These are phyloP conservation scores for Orgyia antiqua DNA, from an alignment of 2,888 invertebrate genomes.

Conservation along the genomic window DNA sequence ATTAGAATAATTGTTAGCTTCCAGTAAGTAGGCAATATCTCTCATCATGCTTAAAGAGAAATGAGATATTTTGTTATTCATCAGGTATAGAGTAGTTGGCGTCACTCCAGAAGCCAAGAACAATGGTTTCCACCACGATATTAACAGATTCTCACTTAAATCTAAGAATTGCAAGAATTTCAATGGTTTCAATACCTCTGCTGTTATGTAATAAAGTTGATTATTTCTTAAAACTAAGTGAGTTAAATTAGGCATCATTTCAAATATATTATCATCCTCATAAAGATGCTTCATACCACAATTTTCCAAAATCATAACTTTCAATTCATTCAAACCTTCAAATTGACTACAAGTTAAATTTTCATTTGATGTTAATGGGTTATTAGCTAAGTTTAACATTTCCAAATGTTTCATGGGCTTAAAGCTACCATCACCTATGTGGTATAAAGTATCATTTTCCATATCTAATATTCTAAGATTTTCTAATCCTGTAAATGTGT, in stretches of 20 bases:
- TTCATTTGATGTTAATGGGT: conserved; percentile 61
- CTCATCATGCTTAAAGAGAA: conserved; percentile 76
- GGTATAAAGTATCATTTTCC: conserved; percentile 72
- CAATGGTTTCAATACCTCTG: conserved; percentile 60
- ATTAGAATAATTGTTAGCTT: conserved; percentile 37
- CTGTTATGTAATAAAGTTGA: conserved; percentile 56
- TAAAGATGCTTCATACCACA: conserved; percentile 66
- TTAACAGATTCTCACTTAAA: conserved; percentile 69
- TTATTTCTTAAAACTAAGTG: conserved; percentile 72
- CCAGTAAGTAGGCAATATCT: conserved; percentile 69
- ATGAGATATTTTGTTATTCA: conserved; percentile 75
- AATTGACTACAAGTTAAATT: conserved; percentile 61
- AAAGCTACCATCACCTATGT: conserved; percentile 69
- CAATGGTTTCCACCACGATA: conserved; percentile 72
- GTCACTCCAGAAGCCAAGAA: conserved; percentile 63
- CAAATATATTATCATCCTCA: conserved; percentile 68
- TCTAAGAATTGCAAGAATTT: conserved; percentile 62
- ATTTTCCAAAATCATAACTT: conserved; percentile 66
- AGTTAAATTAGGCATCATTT: conserved; percentile 66
- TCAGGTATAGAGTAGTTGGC: conserved; percentile 55
- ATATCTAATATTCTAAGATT: conserved; percentile 68
- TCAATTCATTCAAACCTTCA: conserved; percentile 65
- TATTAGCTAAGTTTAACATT: conserved; percentile 74
- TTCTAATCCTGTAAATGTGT: conserved; percentile 69
- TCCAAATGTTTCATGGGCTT: conserved; percentile 54